Base-by-base conservation (phyloP, 1,140 invertebrate species). In the Melanaphis sacchari region DNA sequence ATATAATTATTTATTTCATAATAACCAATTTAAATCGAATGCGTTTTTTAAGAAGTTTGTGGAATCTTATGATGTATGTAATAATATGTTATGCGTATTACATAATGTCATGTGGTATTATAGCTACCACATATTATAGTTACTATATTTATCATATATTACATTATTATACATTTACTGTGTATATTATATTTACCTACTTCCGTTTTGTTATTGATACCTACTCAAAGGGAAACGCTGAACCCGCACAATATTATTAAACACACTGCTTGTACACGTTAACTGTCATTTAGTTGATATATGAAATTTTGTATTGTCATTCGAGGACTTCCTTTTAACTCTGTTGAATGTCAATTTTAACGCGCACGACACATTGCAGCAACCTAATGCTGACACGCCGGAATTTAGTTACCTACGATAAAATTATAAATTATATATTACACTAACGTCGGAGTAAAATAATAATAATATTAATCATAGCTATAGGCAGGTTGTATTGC, bases 261-360 rank as follows among this genome's bases (percentile, higher is more conserved):
- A 54, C 49, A 9, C 11, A 18, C 41, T 8, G 36, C 41, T 38
- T 89, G 31, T 38, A 7, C 52, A 46, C 76, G 38, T 38, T 22
- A 1, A 6, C 3, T 26, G 36, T 7, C 24, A 66, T 4, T 31
- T 11, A 66, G 31, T 66, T 31, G 31, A 85, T 9, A 9, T 43
- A 43, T 85, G 49, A 31, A n/a, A 87, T 87, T 46, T 87, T 31
- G n/a, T 87, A 87, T 87, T 87, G 85, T 87, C 2, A 87, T 87
- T 87, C 7, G 43, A 87, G 43, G 31, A 46, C 85, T 87, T 87
- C 85, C 41, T 87, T 87, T 87, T 22, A 87, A n/a, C 5, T 46
- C 54, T n/a, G 11, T 31, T 31, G 31, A 31, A 87, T 87, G 43
- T 46, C 43, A 87, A 31, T 87, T 87, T 87, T 46, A 49, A 46